These are phyloP conservation scores for Todiramphus chloris DNA, from an alignment of 2,113 vertebrate species.

Conservation along the genomic window DNA sequence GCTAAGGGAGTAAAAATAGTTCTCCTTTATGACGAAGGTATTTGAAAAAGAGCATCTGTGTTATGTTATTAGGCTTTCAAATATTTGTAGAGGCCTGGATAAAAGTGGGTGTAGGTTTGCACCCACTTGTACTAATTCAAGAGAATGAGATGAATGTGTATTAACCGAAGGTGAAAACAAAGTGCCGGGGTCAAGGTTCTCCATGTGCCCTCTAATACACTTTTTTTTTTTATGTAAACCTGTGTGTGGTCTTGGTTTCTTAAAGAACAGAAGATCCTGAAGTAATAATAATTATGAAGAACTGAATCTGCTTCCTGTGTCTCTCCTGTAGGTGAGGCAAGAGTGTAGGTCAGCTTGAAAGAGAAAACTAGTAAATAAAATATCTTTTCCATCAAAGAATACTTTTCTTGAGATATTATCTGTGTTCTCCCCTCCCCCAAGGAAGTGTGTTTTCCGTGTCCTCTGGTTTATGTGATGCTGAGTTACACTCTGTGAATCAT, in stretches of 20 bases:
- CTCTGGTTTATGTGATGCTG: background rate
- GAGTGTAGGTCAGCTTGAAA: background rate
- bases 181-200: background rate
- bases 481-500: background rate
- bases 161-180: background rate
- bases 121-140: background rate
- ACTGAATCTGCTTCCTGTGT: background rate
- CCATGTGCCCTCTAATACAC: background rate
- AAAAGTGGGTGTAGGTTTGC: conserved; percentile 5
- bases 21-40: background rate
- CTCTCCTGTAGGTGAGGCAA: background rate
- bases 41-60: conserved; percentile 1
- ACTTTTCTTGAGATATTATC: background rate
- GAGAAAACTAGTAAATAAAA: background rate
- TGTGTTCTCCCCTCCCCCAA: background rate
- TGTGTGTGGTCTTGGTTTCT: background rate
- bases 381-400: background rate
- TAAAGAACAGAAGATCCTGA: background rate
- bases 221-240: background rate
- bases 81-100: background rate
- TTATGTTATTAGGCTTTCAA: background rate
- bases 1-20: background rate
- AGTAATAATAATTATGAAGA: background rate
- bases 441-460: background rate
- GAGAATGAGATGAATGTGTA: background rate